A percentile compares a stretch with the other conserved stretches of the same genome.
These are phyloP conservation scores for Spea hammondii DNA, from an alignment of 2,797 vertebrate genomes.

Conservation along the genomic window DNA sequence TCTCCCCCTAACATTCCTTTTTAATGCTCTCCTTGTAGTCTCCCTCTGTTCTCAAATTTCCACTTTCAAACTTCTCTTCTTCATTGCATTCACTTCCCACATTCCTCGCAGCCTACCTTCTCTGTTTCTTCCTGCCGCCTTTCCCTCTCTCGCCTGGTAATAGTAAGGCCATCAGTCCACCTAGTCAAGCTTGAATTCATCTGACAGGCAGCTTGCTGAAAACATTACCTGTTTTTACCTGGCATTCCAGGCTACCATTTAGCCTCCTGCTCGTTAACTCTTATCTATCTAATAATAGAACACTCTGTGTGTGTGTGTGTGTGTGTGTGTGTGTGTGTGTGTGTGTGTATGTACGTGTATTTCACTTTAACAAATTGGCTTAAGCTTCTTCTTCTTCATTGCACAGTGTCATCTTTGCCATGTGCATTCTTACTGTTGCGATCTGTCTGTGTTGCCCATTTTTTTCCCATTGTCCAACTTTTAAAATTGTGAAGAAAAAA, in stretches of 20 bases:
- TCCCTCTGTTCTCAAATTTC: neutral
- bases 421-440: neutral
- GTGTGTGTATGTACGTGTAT: no score
- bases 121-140: constrained; percentile 35
- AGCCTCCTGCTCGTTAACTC: constrained; percentile 36
- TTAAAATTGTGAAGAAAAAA: neutral
- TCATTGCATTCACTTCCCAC: neutral
- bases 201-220: constrained; percentile 37
- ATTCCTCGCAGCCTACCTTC: neutral
- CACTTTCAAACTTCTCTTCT: neutral
- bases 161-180: constrained; percentile 35
- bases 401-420: neutral
- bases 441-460: neutral
- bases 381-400: neutral
- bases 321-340: no score
- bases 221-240: constrained; percentile 46
- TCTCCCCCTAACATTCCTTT: neutral
- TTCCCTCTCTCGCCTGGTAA: constrained; percentile 9
- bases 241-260: constrained; percentile 37
- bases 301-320: neutral
- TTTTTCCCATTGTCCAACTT: neutral
- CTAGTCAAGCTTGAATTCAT: constrained; percentile 42
- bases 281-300: neutral
- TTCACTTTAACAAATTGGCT: neutral
- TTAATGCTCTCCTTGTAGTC: neutral